phyloP scores from a whole-genome alignment of 1,140 invertebrate genomes.

The Drosophila baimaii region DNA sequence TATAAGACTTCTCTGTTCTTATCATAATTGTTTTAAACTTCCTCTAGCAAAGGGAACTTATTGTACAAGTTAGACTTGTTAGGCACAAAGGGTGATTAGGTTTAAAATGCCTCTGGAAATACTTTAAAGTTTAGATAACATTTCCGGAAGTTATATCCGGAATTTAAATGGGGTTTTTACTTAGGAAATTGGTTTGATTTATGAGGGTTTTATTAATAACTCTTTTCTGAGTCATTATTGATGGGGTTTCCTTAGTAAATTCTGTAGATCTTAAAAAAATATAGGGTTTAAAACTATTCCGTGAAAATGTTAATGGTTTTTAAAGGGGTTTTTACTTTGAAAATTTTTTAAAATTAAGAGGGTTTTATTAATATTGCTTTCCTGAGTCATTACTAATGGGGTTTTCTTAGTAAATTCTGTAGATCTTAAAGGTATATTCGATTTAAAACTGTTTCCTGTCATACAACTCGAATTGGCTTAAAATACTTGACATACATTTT shows the following conservation, averaged over 20 bases:
- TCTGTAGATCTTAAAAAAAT: too few relatives aligned
- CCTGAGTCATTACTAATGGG: background rate
- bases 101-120: background rate
- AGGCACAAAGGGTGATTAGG: background rate
- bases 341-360: background rate
- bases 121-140: slow-evolving; percentile 6
- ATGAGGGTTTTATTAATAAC: background rate
- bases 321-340: background rate
- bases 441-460: too few relatives aligned
- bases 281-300: background rate
- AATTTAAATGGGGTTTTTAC: background rate
- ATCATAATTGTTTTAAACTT: slow-evolving; percentile 11
- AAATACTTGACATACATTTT: background rate
- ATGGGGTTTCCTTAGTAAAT: background rate
- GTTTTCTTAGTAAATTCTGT: background rate
- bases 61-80: background rate
- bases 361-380: background rate
- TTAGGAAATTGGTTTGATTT: background rate
- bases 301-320: background rate
- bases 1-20: slow-evolving; percentile 12
- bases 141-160: background rate
- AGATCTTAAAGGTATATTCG: background rate
- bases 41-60: slow-evolving; percentile 2
- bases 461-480: background rate
- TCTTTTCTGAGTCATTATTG: too few relatives aligned